Base-by-base conservation (phyloP, 2,113 vertebrate genomes). In the Osmerus eperlanus region DNA sequence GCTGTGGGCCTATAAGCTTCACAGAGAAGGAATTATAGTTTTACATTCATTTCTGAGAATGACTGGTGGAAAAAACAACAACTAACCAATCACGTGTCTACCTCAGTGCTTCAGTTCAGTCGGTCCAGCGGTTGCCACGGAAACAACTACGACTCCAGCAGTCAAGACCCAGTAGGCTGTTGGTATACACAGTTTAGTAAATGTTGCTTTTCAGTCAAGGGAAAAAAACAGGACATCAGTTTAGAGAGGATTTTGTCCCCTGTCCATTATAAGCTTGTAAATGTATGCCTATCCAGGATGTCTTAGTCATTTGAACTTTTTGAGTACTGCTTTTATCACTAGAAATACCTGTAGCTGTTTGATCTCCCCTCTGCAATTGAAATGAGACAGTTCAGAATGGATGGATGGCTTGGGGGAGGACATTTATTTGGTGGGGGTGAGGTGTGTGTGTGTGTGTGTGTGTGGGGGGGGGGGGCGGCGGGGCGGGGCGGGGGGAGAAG, bases 111-210 rank as follows among this genome's bases (percentile, higher is more conserved):
- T 62, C 77, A 80, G 84, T 82, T 85, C 80, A 73, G 78, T 67
- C 70, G 76, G 82, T 84, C 84, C 78, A 78, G 75, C 1, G 29
- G 90, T 90, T 89, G 83, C 85, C 84, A 85, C 85, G 84, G 90
- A 89, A 90, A 91, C 88, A 85, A 81, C 81, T 84, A 86, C 71
- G 66, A 86, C 86, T 84, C 81, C 78, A 85, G 81, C 82, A 80
- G 76, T 76, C 19, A 23, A 84, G 85, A 82, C 83, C 77, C 75
- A 80, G 71, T 83, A 79, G 70, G 68, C 67, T 58, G 76, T 71
- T 56, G 72, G 51, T 69, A 65, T 70, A 63, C 11, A 41, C 78
- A 74, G 82, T 83, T 82, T 83, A 74, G 73, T 72, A 82, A 75
- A 66, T 2, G 8, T 65, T 72, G 68, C 66, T 0, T 64, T 64